Conservation (phyloP, 1,140 invertebrate genomes). For the Meloidogyne chitwoodi region DNA sequence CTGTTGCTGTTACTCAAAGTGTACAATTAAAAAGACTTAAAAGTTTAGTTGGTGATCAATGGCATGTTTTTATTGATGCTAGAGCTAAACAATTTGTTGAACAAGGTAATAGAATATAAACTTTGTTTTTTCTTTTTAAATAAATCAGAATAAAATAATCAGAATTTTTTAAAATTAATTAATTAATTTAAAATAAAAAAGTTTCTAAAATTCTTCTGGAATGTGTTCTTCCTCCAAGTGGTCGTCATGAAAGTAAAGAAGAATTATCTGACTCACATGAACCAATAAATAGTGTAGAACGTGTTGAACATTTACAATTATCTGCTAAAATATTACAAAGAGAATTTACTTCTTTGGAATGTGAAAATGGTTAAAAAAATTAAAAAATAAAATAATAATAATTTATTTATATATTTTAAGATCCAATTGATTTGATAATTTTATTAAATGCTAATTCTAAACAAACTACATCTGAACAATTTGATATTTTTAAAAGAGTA, state of each 20-base stretch:
- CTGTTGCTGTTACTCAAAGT: conserved; percentile 12
- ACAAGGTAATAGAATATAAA: conserved; percentile 5
- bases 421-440: conserved; percentile 22
- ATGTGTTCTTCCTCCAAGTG: conserved; percentile 26
- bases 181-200: not conserved
- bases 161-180: not conserved
- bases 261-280: conserved; percentile 15
- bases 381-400: not conserved
- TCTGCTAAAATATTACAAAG: conserved; percentile 22
- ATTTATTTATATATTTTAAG: not conserved
- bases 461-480: not conserved
- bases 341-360: not conserved
- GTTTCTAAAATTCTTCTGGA: conserved; percentile 10
- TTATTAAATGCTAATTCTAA: not conserved
- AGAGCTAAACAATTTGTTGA: conserved; percentile 27
- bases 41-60: conserved; percentile 20
- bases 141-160: no score
- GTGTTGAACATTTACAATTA: conserved; percentile 26
- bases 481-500: conserved; percentile 8
- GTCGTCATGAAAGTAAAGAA: not conserved
- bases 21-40: conserved; percentile 17
- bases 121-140: no score
- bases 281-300: conserved; percentile 26
- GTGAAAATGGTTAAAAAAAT: conserved; percentile 3
- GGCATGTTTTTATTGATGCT: conserved; percentile 30